phyloP scores from a whole-genome alignment of 2,888 invertebrate species.

The Eueremaeus valkanovi region DNA sequence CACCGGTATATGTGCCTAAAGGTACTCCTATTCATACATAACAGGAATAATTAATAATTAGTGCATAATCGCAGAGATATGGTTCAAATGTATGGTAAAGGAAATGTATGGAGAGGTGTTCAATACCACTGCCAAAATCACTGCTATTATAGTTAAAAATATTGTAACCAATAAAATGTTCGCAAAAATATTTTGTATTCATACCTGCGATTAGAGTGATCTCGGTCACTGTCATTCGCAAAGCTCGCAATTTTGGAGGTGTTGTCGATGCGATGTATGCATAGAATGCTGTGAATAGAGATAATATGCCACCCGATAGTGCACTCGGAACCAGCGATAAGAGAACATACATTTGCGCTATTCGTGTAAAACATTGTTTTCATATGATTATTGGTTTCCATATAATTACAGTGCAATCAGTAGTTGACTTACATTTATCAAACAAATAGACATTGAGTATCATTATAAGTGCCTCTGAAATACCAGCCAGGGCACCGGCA shows the following conservation, averaged over 20 bases:
- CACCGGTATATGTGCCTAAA: constrained; percentile 8
- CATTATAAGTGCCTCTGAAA: not conserved
- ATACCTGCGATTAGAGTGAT: no score
- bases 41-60: no score
- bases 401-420: not conserved
- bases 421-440: not conserved
- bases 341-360: not conserved
- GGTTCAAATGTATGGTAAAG: no score
- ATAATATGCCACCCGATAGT: constrained; percentile 26
- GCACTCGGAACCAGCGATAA: not conserved
- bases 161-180: no score
- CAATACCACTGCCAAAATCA: no score
- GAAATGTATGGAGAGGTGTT: no score
- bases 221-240: constrained; percentile 29
- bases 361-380: not conserved
- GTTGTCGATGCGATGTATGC: constrained; percentile 26
- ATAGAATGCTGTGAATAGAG: not conserved
- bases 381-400: not conserved
- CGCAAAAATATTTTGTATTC: no score
- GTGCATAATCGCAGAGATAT: no score
- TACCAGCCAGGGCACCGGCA: not conserved
- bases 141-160: no score
- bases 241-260: constrained; percentile 7
- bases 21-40: constrained; percentile 8
- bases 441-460: not conserved